Evolutionary conservation across 2,888 invertebrate species (phyloP), one percentile per base, ranked within the genome.

Genomic region (Cremastinae sp.): DNA sequence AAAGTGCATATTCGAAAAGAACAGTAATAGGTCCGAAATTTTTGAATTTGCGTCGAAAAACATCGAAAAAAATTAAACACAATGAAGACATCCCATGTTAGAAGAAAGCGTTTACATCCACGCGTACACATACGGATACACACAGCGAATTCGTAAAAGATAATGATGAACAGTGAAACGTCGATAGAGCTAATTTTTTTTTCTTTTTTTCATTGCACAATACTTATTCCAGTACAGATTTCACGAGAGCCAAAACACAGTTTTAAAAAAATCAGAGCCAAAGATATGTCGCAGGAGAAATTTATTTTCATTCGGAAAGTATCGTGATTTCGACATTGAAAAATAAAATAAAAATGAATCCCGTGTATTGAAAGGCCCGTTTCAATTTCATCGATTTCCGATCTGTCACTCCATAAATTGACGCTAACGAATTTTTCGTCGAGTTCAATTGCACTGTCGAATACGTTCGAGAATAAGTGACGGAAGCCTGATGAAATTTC

Each of bases 31-130:
- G n/a, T n/a, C n/a, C n/a, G n/a, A n/a, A n/a, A n/a, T 28, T 28
- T 28, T 18, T 4, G 14, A 45, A 45, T 14, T 14, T 12, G 12
- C n/a, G 18, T 16, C 5, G 3, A 45, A 62, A 68, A 73, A 51
- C 22, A 75, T 74, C 78, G 56, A 69, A 61, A 59, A 43, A 20
- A 51, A 12, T 16, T 49, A 59, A n/a, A 53, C 64, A 70, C 39
- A 28, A n/a, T 35, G 8, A 55, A 20, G 2, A 68, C 55, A 49
- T 16, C 65, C 18, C 41, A 43, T 41, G 39, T 73, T 80, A 79
- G 79, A 80, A 80, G 78, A 82, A 84, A 84, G 84, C 84, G 80
- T 83, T 82, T 80, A 82, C 84, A 83, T 84, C 78, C 65, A 51
- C 69, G 53, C 73, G 59, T 20, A 74, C 43, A 69, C 37, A 47